phyloP scores from a whole-genome alignment of 1,140 invertebrate genomes.

The Asbolus verrucosus region DNA sequence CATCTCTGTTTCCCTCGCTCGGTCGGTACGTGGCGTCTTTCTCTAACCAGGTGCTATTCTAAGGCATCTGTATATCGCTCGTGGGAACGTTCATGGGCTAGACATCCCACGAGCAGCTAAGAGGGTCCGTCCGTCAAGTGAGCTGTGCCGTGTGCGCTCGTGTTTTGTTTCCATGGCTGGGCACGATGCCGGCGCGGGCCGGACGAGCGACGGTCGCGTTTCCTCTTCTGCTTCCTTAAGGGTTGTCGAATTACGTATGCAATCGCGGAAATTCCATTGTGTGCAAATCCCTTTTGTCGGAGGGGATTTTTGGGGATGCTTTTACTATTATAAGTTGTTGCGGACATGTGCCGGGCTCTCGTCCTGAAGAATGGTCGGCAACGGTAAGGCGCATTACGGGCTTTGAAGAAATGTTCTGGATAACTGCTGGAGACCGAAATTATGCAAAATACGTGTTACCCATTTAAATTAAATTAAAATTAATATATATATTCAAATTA shows the following conservation, averaged over 20 bases:
- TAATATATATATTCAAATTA: no score
- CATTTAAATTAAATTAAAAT: no score
- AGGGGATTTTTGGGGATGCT: no score
- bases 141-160: conserved; percentile 44
- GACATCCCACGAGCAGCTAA: conserved; percentile 47
- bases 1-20: background rate
- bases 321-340: no score
- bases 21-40: background rate
- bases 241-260: background rate
- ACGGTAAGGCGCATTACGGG: no score
- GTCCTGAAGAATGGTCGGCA: no score
- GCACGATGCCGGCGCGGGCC: conserved; percentile 49
- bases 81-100: conserved; percentile 48
- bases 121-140: conserved; percentile 44
- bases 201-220: conserved; percentile 44
- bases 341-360: no score
- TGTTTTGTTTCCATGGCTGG: conserved; percentile 43
- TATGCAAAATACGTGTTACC: no score
- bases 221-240: conserved; percentile 13
- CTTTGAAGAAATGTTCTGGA: no score
- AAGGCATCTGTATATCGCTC: conserved; percentile 50
- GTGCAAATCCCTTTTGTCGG: no score
- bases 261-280: background rate
- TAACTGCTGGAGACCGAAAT: no score
- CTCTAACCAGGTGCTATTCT: conserved; percentile 33